Base-by-base conservation (phyloP, 2,113 vertebrate genomes). In the Trematomus loennbergii region DNA sequence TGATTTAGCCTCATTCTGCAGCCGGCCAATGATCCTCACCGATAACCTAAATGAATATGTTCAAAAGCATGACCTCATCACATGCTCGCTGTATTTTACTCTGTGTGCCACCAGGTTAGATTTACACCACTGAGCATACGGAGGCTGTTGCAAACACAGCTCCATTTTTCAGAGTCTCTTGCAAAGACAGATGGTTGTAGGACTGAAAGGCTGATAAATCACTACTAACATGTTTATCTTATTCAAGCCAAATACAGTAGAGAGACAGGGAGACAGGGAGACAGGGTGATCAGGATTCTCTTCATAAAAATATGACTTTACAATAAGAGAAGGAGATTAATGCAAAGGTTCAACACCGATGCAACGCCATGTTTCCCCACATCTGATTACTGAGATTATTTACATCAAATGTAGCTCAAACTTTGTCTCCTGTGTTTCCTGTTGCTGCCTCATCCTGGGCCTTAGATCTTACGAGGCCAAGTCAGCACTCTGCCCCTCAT, bases 401-500 rank as follows among this genome's bases (percentile, higher is more conserved):
- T 69, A 76, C 64, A 78, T 68, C 45, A 62, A 49, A 77, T 87
- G 83, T 33, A 58, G 50, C 50, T 52, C 43, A 63, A 77, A 63
- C 84, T 82, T 57, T 49, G 63, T 48, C 64, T 43, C 60, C 53
- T 11, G 45, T 75, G 62, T 88, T 85, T 79, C 46, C 53, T 18
- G 18, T 78, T 82, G 67, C 75, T 63, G 61, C 64, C 65, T 78
- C 11, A 48, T 79, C 78, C 84, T 77, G 65, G 83, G 79, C 84
- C 65, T 65, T n/a, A 75, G 63, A 85, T 89, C 72, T 85, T 69
- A 22, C 46, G 82, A 85, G 79, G 88, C 81, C 84, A 92, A 89
- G 85, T 92, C 91, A 87, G 92, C 92, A 87, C 86, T 91, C 81
- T 78, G 88, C 83, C 65, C 54, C 89, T 89, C 94, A 91, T 94